phyloP scores from a whole-genome alignment of 2,113 vertebrate species.

The Lathamus discolor region DNA sequence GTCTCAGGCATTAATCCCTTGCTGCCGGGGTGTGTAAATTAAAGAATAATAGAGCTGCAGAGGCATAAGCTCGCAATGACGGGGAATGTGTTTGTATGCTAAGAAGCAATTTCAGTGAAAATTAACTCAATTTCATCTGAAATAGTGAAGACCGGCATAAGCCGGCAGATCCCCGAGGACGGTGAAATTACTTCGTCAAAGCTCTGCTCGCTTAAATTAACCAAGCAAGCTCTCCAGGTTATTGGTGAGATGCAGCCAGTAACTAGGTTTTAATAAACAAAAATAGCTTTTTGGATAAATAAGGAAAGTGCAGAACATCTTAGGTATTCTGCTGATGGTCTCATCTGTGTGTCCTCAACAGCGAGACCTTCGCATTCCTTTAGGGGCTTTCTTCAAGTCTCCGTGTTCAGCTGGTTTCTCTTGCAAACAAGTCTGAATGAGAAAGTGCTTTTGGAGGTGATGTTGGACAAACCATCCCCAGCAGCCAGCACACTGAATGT shows the following conservation, averaged over 20 bases:
- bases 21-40: conserved; percentile 74
- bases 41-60: conserved; percentile 81
- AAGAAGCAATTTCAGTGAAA: conserved; percentile 85
- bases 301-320: conserved; percentile 58
- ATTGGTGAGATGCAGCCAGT: conserved; percentile 76
- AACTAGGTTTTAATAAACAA: conserved; percentile 81
- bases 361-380: conserved; percentile 29
- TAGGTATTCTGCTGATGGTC: conserved; percentile 45
- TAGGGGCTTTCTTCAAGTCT: background rate
- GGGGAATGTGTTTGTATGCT: conserved; percentile 83
- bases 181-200: conserved; percentile 83
- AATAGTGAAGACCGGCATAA: conserved; percentile 80
- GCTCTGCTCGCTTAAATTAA: conserved; percentile 83
- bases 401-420: background rate
- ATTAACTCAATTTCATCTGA: conserved; percentile 85
- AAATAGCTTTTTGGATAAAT: conserved; percentile 77
- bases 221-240: conserved; percentile 77
- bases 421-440: background rate
- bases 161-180: conserved; percentile 78
- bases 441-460: background rate
- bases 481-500: background rate
- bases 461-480: background rate
- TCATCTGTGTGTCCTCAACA: conserved; percentile 25
- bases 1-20: conserved; percentile 66
- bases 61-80: conserved; percentile 77